These are phyloP conservation scores for Aplochiton taeniatus DNA, from an alignment of 2,797 vertebrate species.

Conservation along the genomic window DNA sequence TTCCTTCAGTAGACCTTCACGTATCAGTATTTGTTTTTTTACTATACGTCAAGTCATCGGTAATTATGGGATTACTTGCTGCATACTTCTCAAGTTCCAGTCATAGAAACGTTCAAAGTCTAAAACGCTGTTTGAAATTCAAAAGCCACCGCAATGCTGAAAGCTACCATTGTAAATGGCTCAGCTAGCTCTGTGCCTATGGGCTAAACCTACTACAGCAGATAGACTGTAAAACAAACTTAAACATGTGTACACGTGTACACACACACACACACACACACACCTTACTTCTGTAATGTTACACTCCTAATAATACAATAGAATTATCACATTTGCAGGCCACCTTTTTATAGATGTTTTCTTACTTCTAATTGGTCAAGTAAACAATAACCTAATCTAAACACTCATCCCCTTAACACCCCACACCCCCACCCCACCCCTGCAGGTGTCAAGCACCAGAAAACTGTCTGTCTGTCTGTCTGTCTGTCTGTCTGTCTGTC, in stretches of 20 bases:
- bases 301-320: not conserved
- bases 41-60: not conserved
- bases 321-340: not conserved
- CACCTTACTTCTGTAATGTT: not conserved
- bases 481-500: not conserved
- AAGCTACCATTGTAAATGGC: slow-evolving; percentile 25
- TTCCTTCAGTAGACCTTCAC: not conserved
- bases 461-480: too few species aligned
- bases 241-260: not conserved
- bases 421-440: not conserved
- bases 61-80: not conserved
- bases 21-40: not conserved
- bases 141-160: slow-evolving; percentile 13
- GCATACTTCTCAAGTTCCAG: slow-evolving; percentile 8
- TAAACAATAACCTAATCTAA: not conserved
- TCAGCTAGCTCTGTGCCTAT: slow-evolving; percentile 1
- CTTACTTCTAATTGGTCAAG: not conserved
- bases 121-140: not conserved
- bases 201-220: too few species aligned
- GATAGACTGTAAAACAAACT: too few species aligned
- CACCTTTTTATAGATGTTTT: not conserved
- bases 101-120: slow-evolving; percentile 1
- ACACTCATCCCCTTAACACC: not conserved
- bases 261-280: not conserved
- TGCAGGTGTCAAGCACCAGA: not conserved